These are phyloP conservation scores for Notechis scutatus DNA, from an alignment of 2,113 vertebrate species.

Conservation along the genomic window DNA sequence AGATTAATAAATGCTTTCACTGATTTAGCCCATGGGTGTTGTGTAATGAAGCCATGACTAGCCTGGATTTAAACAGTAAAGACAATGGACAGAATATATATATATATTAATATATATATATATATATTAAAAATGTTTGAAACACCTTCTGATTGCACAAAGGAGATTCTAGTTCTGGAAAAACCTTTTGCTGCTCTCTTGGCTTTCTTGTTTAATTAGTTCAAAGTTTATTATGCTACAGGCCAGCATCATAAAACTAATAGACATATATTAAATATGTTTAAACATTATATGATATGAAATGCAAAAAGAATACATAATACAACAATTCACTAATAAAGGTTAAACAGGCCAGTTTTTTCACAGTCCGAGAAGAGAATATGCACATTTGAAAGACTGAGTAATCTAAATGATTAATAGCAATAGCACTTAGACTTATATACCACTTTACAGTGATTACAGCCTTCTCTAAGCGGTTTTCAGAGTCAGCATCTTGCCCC, in stretches of 20 bases:
- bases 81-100: constrained; percentile 34
- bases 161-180: background rate
- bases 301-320: background rate
- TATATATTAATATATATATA: background rate
- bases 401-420: background rate
- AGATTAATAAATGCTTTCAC: constrained; percentile 95
- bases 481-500: too few species aligned
- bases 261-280: background rate
- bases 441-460: too few species aligned
- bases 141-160: background rate
- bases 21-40: constrained; percentile 90
- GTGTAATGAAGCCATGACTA: constrained; percentile 97
- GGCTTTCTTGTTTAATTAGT: background rate
- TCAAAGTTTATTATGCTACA: background rate
- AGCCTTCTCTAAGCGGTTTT: too few species aligned
- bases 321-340: background rate
- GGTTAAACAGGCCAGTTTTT: background rate
- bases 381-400: background rate
- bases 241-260: background rate
- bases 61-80: constrained; percentile 74
- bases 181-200: background rate
- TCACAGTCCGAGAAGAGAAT: background rate
- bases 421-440: too few species aligned
- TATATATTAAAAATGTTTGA: background rate
- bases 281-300: background rate